Evolutionary conservation across 2,888 invertebrate species (phyloP).

Genomic region (Leptopilina syphax): DNA sequence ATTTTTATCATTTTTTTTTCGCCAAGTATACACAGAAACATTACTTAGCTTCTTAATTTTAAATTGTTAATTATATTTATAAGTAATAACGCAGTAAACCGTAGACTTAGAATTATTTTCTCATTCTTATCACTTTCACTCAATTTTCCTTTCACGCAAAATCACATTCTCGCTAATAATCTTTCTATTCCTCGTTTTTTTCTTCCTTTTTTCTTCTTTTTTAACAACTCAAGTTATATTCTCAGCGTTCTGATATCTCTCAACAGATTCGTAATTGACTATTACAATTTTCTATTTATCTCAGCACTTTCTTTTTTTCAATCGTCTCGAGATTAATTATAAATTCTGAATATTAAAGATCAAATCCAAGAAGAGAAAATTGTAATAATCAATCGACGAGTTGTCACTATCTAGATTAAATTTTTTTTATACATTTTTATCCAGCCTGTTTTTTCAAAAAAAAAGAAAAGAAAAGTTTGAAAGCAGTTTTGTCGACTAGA

Average conservation of each 20-base stretch:
- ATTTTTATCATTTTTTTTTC: neutral
- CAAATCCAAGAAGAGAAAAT: neutral
- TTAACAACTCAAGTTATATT: slow-evolving; percentile 42
- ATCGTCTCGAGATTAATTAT: neutral
- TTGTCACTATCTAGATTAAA: slow-evolving; percentile 39
- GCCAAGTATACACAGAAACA: slow-evolving; percentile 43
- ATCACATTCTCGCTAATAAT: slow-evolving; percentile 18
- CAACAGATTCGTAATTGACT: slow-evolving; percentile 40
- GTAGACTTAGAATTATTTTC: slow-evolving; percentile 51
- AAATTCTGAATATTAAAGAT: neutral
- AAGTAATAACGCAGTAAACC: slow-evolving; percentile 45
- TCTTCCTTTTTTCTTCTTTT: too few relatives aligned
- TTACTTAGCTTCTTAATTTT: slow-evolving; percentile 38
- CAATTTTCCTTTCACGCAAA: slow-evolving; percentile 7
- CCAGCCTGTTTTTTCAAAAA: slow-evolving; percentile 28
- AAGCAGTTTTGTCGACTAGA: slow-evolving; percentile 40
- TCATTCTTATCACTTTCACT: slow-evolving; percentile 30
- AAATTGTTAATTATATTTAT: slow-evolving; percentile 45
- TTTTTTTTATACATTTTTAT: slow-evolving; percentile 42
- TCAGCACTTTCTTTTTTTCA: neutral
- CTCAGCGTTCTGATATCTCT: slow-evolving; percentile 37
- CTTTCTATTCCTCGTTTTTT: slow-evolving; percentile 30
- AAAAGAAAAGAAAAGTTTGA: slow-evolving; percentile 20
- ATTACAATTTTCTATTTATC: slow-evolving; percentile 1
- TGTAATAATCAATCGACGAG: slow-evolving; percentile 23